phyloP scores from a whole-genome alignment of 2,113 vertebrate species.

The Ranitomeya variabilis region DNA sequence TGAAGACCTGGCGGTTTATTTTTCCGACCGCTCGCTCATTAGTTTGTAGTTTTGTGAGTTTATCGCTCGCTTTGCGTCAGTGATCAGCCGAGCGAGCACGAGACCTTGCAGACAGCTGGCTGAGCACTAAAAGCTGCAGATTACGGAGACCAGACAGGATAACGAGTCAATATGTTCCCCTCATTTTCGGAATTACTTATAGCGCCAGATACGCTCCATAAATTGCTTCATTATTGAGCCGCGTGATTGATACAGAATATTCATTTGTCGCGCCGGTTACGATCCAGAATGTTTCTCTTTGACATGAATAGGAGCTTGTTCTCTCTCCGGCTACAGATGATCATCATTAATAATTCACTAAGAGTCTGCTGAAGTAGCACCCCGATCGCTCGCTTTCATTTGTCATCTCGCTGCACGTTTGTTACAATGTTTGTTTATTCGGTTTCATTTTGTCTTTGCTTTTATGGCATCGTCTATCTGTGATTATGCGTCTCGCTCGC shows the following conservation, averaged over 20 bases:
- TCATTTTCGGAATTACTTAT: conserved; percentile 29
- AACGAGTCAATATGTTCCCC: conserved; percentile 46
- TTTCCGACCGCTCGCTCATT: conserved; percentile 2
- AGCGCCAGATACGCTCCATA: conserved; percentile 38
- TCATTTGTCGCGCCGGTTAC: conserved; percentile 6
- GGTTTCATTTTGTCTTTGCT: conserved; percentile 11
- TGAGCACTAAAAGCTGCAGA: conserved; percentile 17
- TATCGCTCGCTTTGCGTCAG: conserved; percentile 27
- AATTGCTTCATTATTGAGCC: conserved; percentile 46
- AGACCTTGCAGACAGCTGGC: conserved; percentile 17
- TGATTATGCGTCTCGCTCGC: neutral
- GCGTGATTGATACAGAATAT: conserved; percentile 43
- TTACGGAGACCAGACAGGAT: neutral
- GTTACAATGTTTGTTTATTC: conserved; percentile 40
- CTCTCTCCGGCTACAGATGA: neutral
- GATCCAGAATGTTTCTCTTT: neutral
- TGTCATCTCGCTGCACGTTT: conserved; percentile 3
- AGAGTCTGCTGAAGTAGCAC: conserved; percentile 6
- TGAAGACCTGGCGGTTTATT: conserved; percentile 6
- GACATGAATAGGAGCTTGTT: neutral
- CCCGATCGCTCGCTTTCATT: neutral
- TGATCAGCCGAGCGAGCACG: neutral
- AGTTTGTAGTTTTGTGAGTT: neutral
- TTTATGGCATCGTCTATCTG: neutral
- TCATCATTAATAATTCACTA: conserved; percentile 48